A percentile compares a stretch with the other conserved stretches of the same genome.
These are phyloP conservation scores for Laticauda colubrina DNA, from an alignment of 2,113 vertebrate genomes.

Conservation along the genomic window DNA sequence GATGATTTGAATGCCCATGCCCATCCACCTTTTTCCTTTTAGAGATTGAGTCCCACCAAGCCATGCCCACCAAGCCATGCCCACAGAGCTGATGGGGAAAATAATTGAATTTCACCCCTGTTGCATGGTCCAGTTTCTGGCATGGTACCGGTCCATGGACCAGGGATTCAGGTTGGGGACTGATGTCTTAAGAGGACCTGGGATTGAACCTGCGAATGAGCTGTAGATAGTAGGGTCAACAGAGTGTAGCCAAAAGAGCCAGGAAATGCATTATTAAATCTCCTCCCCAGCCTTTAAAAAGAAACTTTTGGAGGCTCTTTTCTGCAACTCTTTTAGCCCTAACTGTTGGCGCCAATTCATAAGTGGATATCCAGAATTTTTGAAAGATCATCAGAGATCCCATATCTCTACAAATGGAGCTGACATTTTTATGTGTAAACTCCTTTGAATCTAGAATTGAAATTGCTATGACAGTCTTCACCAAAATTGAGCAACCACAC, in stretches of 20 bases:
- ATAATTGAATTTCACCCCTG: too few relatives aligned
- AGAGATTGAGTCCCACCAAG: too few relatives aligned
- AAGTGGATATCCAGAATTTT: neutral
- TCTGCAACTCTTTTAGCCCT: neutral
- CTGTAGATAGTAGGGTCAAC: neutral
- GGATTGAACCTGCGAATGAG: neutral
- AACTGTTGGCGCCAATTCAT: neutral
- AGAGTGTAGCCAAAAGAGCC: neutral
- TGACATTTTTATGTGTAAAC: neutral
- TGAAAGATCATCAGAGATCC: neutral
- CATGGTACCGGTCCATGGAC: accelerated
- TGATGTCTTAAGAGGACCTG: neutral
- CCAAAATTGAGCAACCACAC: neutral
- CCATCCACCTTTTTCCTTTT: too few relatives aligned
- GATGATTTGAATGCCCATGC: too few relatives aligned
- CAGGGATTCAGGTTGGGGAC: neutral
- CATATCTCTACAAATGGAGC: neutral
- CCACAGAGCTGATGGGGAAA: too few relatives aligned
- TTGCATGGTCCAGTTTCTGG: neutral
- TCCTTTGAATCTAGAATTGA: neutral
- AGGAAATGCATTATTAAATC: neutral
- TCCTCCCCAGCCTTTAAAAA: neutral
- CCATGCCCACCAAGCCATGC: too few relatives aligned
- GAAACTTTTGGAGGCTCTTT: neutral
- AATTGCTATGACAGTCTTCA: neutral